These are phyloP conservation scores for Unio delphinus DNA, from an alignment of 2,888 invertebrate genomes.

Conservation along the genomic window DNA sequence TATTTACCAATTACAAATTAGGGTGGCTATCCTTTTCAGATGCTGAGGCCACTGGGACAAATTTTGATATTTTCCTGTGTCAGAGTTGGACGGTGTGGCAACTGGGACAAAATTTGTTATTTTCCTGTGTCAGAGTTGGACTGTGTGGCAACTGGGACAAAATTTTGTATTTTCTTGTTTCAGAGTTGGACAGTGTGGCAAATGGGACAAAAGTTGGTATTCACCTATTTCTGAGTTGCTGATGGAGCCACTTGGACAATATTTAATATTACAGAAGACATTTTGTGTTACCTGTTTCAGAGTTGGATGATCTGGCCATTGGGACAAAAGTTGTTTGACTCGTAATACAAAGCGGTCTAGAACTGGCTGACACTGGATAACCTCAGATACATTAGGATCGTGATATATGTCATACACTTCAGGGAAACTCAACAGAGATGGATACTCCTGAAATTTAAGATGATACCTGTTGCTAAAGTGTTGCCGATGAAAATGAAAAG, in stretches of 20 bases:
- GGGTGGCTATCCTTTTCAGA: too few species aligned
- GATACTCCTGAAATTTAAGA: too few species aligned
- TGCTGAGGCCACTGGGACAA: too few species aligned
- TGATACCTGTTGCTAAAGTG: too few species aligned
- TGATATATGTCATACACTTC: conserved; percentile 81
- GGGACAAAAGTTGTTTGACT: conserved; percentile 77
- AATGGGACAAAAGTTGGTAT: conserved; percentile 80
- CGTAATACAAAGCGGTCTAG: conserved; percentile 79
- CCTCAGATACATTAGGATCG: conserved; percentile 86
- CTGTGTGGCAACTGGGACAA: too few species aligned
- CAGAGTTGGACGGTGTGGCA: conserved; percentile 92
- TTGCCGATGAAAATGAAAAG: too few species aligned
- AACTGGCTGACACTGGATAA: conserved; percentile 81
- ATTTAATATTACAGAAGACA: not conserved
- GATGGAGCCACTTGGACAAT: too few species aligned
- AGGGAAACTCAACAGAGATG: not conserved
- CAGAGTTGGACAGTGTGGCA: conserved; percentile 92
- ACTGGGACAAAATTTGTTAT: conserved; percentile 80
- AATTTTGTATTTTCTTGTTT: conserved; percentile 76
- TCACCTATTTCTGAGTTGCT: too few species aligned
- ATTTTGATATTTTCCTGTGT: conserved; percentile 76
- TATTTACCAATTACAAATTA: not conserved
- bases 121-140: too few species aligned
- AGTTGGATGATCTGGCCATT: conserved; percentile 94
- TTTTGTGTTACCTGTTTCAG: conserved; percentile 79